phyloP scores from a whole-genome alignment of 2,797 vertebrate genomes.

The Manis javanica region DNA sequence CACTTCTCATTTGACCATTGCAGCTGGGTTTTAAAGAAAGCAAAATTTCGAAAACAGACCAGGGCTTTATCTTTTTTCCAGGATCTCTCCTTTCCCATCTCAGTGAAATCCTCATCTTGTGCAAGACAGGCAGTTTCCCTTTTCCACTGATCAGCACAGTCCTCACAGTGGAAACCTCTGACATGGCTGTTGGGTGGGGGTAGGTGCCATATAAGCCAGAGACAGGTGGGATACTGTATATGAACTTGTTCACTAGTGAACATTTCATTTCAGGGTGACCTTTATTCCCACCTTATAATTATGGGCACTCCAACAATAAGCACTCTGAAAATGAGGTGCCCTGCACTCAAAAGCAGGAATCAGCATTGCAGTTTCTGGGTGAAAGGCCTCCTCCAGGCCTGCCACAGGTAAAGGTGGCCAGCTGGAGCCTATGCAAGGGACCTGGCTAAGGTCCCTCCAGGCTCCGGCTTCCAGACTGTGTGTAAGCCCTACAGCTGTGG shows the following conservation, averaged over 20 bases:
- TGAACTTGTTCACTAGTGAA: not conserved
- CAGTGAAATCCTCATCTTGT: constrained; percentile 6
- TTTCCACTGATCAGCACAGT: not conserved
- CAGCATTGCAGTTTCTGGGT: not conserved
- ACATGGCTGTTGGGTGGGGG: not conserved
- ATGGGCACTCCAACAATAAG: not conserved
- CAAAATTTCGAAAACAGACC: not conserved
- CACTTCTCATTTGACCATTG: not conserved
- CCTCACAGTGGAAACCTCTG: not conserved
- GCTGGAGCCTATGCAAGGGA: too few relatives aligned
- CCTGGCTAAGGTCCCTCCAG: not conserved
- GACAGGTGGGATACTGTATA: not conserved
- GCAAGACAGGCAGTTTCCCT: not conserved
- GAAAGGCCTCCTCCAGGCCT: not conserved
- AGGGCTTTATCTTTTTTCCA: not conserved
- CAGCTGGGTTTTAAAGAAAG: not conserved
- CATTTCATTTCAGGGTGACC: not conserved
- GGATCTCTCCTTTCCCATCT: not conserved
- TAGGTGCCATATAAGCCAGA: not conserved
- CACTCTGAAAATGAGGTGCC: not conserved
- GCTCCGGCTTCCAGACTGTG: not conserved
- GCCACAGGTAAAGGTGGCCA: not conserved
- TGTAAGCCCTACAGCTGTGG: not conserved
- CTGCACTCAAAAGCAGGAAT: not conserved
- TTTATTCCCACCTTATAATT: not conserved